Base-by-base conservation (phyloP, 2,888 invertebrate genomes). In the Ferrisia virgata region DNA sequence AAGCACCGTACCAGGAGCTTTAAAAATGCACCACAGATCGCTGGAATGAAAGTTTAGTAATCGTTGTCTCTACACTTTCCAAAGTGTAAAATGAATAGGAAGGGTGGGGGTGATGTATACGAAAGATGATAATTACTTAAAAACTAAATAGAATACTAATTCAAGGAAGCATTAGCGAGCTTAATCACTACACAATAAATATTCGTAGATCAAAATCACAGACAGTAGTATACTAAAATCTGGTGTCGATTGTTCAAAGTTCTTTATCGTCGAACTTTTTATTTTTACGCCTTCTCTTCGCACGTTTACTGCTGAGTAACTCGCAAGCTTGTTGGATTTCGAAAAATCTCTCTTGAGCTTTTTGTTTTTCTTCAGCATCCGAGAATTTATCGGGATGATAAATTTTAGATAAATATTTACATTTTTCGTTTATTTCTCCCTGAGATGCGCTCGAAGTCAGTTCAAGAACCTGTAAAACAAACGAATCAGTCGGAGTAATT, bases 241-340 rank as follows among this genome's bases (percentile, higher is more conserved):
- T 6, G 64, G n/a, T 11, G 25, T 31, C 36, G 15, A 6, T 18
- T 36, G 28, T 47, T 79, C 39, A 85, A 40, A 85, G 82, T 47
- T 85, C 85, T 9, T 85, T 85, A 3, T 22, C 85, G 1, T 85
- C 84, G 36, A 86, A 87, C 40, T 93, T 93, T 87, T 93, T 93
- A 88, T 96, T 96, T 86, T 92, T 92, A 82, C 93, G 90, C 86
- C 92, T 92, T 80, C 96, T 90, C 86, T 93, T 93, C 82, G 92
- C 92, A 88, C 96, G 95, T 86, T 94, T 94, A 86, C 93, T 95
- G 9, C 95, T 96, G 0, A 97, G 90, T 69, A 95, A 93, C 88
- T 95, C 96, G 88, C 97, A 98, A 0, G 98, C 96, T 88, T 95
- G 94, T 87, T 97, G 96, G 85, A 97, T 95, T 87, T 97, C 96